These are phyloP conservation scores for Vidua chalybeata DNA, from an alignment of 2,113 vertebrate species.

Conservation along the genomic window DNA sequence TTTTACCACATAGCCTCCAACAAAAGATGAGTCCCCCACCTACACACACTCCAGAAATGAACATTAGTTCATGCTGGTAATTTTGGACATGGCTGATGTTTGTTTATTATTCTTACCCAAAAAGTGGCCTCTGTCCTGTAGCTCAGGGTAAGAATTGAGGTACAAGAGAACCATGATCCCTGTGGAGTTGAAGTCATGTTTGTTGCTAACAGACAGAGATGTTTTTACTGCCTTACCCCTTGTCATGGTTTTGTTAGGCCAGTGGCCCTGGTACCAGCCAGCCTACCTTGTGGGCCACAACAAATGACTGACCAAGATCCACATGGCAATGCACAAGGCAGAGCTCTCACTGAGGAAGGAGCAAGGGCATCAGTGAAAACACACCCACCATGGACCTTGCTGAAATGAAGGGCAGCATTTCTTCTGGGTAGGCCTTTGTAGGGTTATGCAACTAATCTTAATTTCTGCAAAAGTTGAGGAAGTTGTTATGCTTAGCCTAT, in stretches of 20 bases:
- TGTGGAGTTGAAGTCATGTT: not conserved
- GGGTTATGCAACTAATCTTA: not conserved
- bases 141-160: not conserved
- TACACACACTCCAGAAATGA: fast-evolving
- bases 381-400: not conserved
- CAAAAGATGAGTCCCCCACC: not conserved
- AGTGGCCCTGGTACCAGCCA: not conserved
- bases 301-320: not conserved
- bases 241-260: not conserved
- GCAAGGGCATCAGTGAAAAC: not conserved
- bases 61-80: not conserved
- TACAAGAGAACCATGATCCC: not conserved
- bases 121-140: not conserved
- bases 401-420: not conserved
- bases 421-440: not conserved
- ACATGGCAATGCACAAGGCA: not conserved
- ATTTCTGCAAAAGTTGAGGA: not conserved
- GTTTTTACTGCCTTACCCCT: not conserved
- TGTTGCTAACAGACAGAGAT: not conserved
- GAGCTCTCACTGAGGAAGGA: not conserved
- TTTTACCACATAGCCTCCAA: not conserved
- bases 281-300: not conserved
- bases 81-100: not conserved
- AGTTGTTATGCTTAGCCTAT: not conserved
- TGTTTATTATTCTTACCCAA: not conserved